Evolutionary conservation across 2,113 vertebrate species (phyloP).

Genomic region (Leucosticte australis): DNA sequence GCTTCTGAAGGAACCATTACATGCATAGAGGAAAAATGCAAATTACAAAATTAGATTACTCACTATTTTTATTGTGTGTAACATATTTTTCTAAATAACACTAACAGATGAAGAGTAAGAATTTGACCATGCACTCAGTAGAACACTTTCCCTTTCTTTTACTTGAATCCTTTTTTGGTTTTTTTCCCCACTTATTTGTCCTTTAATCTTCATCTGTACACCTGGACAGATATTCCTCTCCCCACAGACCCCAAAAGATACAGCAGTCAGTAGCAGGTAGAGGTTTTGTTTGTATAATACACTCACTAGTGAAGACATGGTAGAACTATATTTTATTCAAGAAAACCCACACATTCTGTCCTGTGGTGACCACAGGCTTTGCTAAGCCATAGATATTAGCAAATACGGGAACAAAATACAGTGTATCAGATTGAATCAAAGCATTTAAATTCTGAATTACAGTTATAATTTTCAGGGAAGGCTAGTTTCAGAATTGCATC

Average conservation of each 20-base stretch:
- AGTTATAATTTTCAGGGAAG: conserved; percentile 42
- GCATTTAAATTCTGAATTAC: conserved; percentile 52
- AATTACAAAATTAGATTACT: neutral
- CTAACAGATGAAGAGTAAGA: neutral
- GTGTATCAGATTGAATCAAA: conserved; percentile 55
- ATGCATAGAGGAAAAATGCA: neutral
- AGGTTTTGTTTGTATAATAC: conserved; percentile 24
- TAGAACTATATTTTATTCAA: conserved; percentile 67
- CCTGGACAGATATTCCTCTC: neutral
- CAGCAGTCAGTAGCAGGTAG: neutral
- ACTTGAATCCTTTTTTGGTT: neutral
- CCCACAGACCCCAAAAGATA: neutral
- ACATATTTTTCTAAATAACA: neutral
- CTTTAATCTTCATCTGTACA: neutral
- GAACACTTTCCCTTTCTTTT: neutral
- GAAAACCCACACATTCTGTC: conserved; percentile 61
- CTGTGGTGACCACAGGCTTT: conserved; percentile 52
- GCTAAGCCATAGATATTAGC: conserved; percentile 58
- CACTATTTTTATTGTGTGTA: neutral
- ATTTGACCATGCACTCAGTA: neutral
- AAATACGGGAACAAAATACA: conserved; percentile 63
- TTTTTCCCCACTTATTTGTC: neutral
- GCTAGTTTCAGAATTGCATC: conserved; percentile 35
- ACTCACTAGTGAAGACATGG: conserved; percentile 45
- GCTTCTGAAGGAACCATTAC: neutral